Base-by-base conservation (phyloP, 2,113 vertebrate species). In the Ciconia stormi region DNA sequence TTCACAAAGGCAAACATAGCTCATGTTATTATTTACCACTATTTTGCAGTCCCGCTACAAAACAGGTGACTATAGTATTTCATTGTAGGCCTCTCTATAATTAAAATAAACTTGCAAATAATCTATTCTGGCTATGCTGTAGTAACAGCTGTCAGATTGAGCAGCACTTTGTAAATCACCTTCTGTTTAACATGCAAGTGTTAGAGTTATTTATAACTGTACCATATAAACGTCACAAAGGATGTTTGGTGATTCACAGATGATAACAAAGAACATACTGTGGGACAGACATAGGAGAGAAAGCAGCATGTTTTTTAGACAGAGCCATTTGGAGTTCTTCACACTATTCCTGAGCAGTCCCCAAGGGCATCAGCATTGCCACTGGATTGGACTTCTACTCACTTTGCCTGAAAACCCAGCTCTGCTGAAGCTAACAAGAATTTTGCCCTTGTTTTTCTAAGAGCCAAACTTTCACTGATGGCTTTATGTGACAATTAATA, bases 91-190 rank as follows among this genome's bases (percentile, higher is more conserved):
- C 83, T 87, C 65, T 85, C 70, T 93, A 89, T 85, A 92, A 91
- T 81, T 89, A 93, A 95, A 93, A 89, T 89, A 90, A 89, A 94
- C 73, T 95, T 87, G 80, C 40, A 82, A 93, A 63, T 87, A 87
- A 92, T 93, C 81, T 74, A 29, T 83, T 96, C 90, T 89, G 81
- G 77, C 84, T 95, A n/a, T 76, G 74, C 83, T 82, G 56, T 94
- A 97, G 97, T 96, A 97, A 93, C 93, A 95, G 93, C 89, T 97
- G 93, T 96, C 94, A 95, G 81, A 89, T 25, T 62, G 81, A 97
- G 78, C 91, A 93, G 87, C 78, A 91, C 78, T 80, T 94, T 61
- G 78, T 96, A 95, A 95, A 95, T 95, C 95, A 97, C 94, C 94
- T 97, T 95, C 91, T 97, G 91, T 87, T 91, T 95, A 95, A 89